phyloP scores from a whole-genome alignment of 2,888 invertebrate genomes.

The Molorchus minor region DNA sequence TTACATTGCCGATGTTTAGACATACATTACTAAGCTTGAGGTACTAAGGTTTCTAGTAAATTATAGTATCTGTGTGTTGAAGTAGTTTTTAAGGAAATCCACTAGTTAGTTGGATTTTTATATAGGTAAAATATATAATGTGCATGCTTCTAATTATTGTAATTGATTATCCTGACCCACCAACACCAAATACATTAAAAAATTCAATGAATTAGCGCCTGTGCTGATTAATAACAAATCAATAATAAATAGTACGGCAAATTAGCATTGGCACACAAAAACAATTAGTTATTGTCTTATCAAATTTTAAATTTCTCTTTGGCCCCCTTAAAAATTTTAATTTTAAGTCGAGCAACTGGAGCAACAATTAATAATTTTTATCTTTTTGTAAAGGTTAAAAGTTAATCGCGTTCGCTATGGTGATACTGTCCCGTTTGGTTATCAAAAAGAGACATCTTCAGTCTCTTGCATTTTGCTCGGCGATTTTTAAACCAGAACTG shows the following conservation, averaged over 20 bases:
- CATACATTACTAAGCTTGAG: too few species aligned
- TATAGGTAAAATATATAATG: too few species aligned
- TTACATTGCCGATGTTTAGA: too few species aligned
- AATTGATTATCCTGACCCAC: constrained; percentile 8
- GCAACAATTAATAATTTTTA: neutral
- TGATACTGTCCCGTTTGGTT: constrained; percentile 73
- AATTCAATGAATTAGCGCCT: neutral
- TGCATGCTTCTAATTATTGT: too few species aligned
- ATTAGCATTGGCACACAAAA: constrained; percentile 19
- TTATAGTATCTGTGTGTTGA: too few species aligned
- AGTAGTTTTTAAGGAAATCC: too few species aligned
- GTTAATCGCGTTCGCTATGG: constrained; percentile 68
- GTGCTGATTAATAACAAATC: neutral
- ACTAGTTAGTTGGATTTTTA: too few species aligned
- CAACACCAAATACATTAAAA: constrained; percentile 3
- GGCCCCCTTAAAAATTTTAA: constrained; percentile 42
- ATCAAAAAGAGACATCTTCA: constrained; percentile 90
- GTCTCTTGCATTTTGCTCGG: constrained; percentile 96
- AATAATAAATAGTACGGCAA: constrained; percentile 1
- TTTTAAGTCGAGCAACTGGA: neutral
- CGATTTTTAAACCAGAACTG: constrained; percentile 99
- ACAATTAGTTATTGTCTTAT: constrained; percentile 25
- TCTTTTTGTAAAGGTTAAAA: constrained; percentile 4
- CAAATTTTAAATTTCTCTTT: constrained; percentile 22
- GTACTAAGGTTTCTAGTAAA: too few species aligned